These are phyloP conservation scores for Eupithecia subfuscata DNA, from an alignment of 2,888 invertebrate species.

Conservation along the genomic window DNA sequence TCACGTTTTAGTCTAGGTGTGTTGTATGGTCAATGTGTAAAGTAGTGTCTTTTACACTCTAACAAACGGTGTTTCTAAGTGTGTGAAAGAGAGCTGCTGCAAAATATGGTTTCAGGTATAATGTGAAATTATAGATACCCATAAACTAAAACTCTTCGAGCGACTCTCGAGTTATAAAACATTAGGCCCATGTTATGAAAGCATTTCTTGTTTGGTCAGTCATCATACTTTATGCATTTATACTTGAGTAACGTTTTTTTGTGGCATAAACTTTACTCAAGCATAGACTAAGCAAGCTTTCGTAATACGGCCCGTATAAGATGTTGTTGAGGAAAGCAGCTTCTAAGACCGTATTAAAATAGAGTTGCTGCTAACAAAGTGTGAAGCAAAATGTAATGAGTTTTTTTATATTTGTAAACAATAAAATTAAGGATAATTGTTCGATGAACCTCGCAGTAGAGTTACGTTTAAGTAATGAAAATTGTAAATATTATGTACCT, in stretches of 20 bases:
- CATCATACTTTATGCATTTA: too few relatives aligned
- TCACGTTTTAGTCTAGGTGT: not conserved
- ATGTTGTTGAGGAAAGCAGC: not conserved
- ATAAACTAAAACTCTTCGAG: not conserved
- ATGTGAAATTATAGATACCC: not conserved
- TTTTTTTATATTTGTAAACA: not conserved
- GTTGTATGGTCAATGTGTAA: not conserved
- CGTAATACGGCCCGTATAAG: not conserved
- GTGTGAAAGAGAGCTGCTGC: not conserved
- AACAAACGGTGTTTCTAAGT: not conserved
- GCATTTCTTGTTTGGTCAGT: too few relatives aligned
- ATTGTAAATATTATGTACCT: constrained; percentile 5
- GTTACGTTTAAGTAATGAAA: constrained; percentile 35
- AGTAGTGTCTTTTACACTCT: not conserved
- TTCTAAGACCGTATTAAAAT: not conserved
- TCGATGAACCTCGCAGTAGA: constrained; percentile 68
- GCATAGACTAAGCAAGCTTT: too few relatives aligned
- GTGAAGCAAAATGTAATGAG: not conserved
- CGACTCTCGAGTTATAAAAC: not conserved
- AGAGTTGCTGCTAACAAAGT: not conserved
- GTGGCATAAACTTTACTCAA: too few relatives aligned
- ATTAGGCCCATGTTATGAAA: too few relatives aligned
- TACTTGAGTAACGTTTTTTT: too few relatives aligned
- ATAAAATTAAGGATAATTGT: constrained; percentile 20
- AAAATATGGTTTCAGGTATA: not conserved